Percentiles rank a stretch among this genome's conserved stretches.
These are phyloP conservation scores for Xiphophorus birchmanni DNA, from an alignment of 2,797 vertebrate genomes.

Conservation along the genomic window DNA sequence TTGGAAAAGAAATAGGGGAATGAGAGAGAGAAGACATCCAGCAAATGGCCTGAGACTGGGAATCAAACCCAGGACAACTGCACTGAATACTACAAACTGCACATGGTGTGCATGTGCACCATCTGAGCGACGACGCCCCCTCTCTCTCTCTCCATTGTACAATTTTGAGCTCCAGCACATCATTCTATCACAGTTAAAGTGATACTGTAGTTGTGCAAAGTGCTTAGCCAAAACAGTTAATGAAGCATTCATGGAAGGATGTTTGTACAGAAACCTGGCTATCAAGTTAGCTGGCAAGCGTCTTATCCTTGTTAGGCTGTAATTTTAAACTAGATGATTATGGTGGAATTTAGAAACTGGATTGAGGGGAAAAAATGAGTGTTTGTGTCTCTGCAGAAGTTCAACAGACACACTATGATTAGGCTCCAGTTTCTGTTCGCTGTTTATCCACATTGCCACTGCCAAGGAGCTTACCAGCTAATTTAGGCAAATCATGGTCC, in stretches of 20 bases:
- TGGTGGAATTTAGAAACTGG: slow-evolving; percentile 20
- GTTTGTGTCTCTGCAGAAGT: slow-evolving; percentile 24
- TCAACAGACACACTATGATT: slow-evolving; percentile 63
- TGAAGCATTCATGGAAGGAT: slow-evolving; percentile 18
- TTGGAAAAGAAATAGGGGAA: no score
- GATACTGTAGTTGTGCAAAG: slow-evolving; percentile 1
- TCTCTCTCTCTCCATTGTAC: background rate
- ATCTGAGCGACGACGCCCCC: background rate
- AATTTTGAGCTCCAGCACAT: background rate
- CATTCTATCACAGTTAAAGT: slow-evolving; percentile 22
- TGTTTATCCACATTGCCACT: slow-evolving; percentile 74
- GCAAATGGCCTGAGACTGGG: no score
- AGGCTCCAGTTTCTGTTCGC: slow-evolving; percentile 65
- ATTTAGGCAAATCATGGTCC: slow-evolving; percentile 79
- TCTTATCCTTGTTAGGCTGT: slow-evolving; percentile 33
- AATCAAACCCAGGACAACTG: no score
- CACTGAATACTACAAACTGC: background rate
- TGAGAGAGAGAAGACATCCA: no score
- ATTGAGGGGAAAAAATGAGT: slow-evolving; percentile 12
- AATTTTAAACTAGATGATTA: slow-evolving; percentile 56
- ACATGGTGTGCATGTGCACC: background rate
- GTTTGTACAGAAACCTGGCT: slow-evolving; percentile 44
- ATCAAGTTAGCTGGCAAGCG: slow-evolving; percentile 49
- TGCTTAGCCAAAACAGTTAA: slow-evolving; percentile 17
- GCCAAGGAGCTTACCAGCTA: slow-evolving; percentile 79